Conservation (phyloP, 2,888 invertebrate species). For the Cheilosia impressa region DNA sequence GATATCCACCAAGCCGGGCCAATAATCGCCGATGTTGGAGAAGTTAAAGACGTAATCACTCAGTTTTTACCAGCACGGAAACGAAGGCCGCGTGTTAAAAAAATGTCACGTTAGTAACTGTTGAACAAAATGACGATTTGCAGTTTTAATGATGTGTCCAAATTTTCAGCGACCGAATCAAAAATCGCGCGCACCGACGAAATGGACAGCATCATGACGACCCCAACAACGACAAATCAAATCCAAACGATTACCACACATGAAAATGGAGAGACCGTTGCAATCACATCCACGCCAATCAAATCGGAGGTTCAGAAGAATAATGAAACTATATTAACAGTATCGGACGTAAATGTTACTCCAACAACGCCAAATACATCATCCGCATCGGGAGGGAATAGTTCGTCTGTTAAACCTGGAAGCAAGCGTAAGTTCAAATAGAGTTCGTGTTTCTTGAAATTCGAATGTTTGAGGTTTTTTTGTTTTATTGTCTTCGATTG, state of each 20-base stretch:
- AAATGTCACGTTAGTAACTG: slow-evolving; percentile 81
- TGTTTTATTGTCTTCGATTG: no score
- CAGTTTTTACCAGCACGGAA: slow-evolving; percentile 85
- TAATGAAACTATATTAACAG: slow-evolving; percentile 81
- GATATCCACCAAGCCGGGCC: slow-evolving; percentile 83
- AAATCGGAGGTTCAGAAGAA: slow-evolving; percentile 81
- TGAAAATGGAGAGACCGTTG: slow-evolving; percentile 79
- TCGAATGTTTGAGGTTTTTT: neutral
- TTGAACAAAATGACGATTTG: no score
- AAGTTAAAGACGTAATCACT: slow-evolving; percentile 83
- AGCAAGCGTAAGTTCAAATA: slow-evolving; percentile 73
- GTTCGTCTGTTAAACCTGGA: slow-evolving; percentile 77
- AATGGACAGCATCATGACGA: slow-evolving; percentile 82
- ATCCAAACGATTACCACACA: slow-evolving; percentile 67
- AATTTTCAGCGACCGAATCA: slow-evolving; percentile 79
- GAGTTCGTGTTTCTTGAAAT: neutral
- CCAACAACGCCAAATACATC: slow-evolving; percentile 74
- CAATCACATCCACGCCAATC: slow-evolving; percentile 80
- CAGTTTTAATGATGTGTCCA: neutral
- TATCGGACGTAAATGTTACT: slow-evolving; percentile 79
- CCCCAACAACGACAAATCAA: slow-evolving; percentile 80
- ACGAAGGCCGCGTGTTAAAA: slow-evolving; percentile 85
- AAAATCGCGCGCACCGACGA: slow-evolving; percentile 83
- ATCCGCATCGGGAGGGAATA: slow-evolving; percentile 75
- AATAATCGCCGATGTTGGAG: slow-evolving; percentile 82